These are phyloP conservation scores for Eucriotettix oculatus DNA, from an alignment of 2,888 invertebrate species.

Conservation along the genomic window DNA sequence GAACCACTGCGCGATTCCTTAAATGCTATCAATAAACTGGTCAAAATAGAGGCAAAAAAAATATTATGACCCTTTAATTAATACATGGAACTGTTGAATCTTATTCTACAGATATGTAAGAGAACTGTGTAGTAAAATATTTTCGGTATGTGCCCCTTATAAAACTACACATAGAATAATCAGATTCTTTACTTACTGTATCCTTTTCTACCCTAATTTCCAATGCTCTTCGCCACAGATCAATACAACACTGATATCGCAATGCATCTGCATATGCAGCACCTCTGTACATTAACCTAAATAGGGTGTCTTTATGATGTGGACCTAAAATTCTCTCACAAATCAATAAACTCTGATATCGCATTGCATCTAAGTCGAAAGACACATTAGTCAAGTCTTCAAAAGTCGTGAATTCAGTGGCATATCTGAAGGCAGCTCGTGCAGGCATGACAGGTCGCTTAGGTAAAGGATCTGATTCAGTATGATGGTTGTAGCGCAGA, in stretches of 20 bases:
- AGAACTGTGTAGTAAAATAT: background rate
- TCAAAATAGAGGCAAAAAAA: no score
- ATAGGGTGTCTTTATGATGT: constrained; percentile 74
- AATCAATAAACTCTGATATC: constrained; percentile 74
- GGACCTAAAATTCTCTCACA: constrained; percentile 75
- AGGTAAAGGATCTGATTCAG: constrained; percentile 19
- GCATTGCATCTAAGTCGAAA: constrained; percentile 67
- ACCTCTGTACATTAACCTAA: constrained; percentile 51
- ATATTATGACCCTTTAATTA: no score
- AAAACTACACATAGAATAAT: background rate
- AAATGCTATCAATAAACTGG: no score
- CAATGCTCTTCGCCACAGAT: constrained; percentile 71
- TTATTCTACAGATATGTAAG: no score
- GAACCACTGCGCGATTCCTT: no score
- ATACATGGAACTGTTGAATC: no score
- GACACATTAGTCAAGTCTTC: constrained; percentile 57
- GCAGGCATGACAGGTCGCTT: constrained; percentile 38
- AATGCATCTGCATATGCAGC: constrained; percentile 35
- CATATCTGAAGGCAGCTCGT: constrained; percentile 44
- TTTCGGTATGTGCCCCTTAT: background rate
- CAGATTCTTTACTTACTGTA: constrained; percentile 36
- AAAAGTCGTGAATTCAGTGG: constrained; percentile 53
- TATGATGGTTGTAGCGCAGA: constrained; percentile 31
- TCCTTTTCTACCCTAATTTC: constrained; percentile 64
- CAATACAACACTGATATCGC: constrained; percentile 64